Base-by-base conservation (phyloP, 2,113 vertebrate genomes). In the Phylloscopus whistleri region DNA sequence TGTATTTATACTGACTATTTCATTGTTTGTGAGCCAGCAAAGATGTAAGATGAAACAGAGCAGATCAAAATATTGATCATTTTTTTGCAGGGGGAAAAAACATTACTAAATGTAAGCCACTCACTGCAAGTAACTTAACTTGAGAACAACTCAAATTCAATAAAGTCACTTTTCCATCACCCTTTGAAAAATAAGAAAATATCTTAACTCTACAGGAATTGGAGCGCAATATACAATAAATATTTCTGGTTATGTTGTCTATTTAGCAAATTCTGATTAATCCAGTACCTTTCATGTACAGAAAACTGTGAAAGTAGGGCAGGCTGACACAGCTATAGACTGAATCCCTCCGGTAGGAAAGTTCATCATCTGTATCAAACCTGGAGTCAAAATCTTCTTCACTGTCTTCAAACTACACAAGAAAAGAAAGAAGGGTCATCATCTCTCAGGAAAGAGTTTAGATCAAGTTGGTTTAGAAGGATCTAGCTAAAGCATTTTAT, bases 301-400 rank as follows among this genome's bases (percentile, higher is more conserved):
- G 98, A 95, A 99, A 99, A 92, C 99, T 99, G 98, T 99, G 99
- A 97, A 99, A 99, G 95, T 99, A 99, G 0, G 99, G 99, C 51
- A 99, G 97, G 3, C 98, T 99, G 96, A 99, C 99, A 33, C 99
- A 99, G 96, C 99, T 99, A 77, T 99, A 99, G 69, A 99, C 99
- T 0, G 99, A 99, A 97, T 99, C 99, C 11, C 99, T 96, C 7
- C 99, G 98, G 92, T 98, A 99, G 5, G 98, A 99, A 20, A 99
- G 98, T 76, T 99, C 99, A 10, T 99, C 99, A 4, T 99, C 99
- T 0, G 99, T 99, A 90, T 99, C 99, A 51, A 99, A 99, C 86
- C 98, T 96, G 9, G 98, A 97, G 89, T 99, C 99, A n/a, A 99
- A 99, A 94, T 99, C 99, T 70, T 99, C 99, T 96, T 99, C 99